Conservation (phyloP, 2,113 vertebrate species). For the Gadus chalcogrammus region DNA sequence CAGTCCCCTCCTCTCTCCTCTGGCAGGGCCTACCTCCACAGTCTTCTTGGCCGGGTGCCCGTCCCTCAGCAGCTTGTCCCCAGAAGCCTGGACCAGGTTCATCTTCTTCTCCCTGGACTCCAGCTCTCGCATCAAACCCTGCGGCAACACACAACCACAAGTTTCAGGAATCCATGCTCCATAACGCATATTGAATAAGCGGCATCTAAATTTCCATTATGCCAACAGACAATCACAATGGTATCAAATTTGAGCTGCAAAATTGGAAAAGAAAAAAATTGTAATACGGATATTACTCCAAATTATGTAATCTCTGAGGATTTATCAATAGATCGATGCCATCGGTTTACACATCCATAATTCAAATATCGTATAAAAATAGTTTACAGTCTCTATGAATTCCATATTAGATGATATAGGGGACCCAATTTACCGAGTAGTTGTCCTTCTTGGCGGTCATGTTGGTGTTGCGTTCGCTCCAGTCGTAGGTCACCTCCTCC, state of each 20-base stretch:
- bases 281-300: no score
- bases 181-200: background rate
- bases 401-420: no score
- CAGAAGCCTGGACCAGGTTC: slow-evolving; percentile 78
- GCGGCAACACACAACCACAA: background rate
- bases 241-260: no score
- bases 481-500: slow-evolving; percentile 91
- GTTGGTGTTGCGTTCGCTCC: slow-evolving; percentile 88
- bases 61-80: slow-evolving; percentile 84
- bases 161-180: background rate
- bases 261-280: no score
- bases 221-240: no score
- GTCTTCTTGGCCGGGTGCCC: slow-evolving; percentile 83
- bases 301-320: no score
- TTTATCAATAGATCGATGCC: no score
- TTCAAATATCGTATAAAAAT: no score
- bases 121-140: slow-evolving; percentile 92
- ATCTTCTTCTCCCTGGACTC: slow-evolving; percentile 86
- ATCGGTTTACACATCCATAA: no score
- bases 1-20: no score
- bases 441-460: slow-evolving; percentile 89
- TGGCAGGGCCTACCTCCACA: slow-evolving; percentile 73
- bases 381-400: no score
- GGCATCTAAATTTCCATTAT: no score
- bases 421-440: slow-evolving; percentile 79